phyloP scores from a whole-genome alignment of 2,797 vertebrate species.

The Alectoris magna region DNA sequence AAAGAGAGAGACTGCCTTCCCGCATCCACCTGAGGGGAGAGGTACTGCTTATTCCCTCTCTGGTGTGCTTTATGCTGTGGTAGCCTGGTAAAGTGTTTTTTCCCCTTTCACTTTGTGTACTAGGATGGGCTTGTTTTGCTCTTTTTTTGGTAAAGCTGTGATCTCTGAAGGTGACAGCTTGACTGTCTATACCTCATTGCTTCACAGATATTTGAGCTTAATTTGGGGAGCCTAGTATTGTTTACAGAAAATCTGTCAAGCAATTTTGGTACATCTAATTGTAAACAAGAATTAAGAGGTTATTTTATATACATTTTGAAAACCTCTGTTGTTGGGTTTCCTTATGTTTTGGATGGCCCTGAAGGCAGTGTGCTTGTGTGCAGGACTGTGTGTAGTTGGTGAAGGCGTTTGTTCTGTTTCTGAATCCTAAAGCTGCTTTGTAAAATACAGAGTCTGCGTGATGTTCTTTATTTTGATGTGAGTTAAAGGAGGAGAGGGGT shows the following conservation, averaged over 20 bases:
- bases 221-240: not conserved
- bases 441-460: not conserved
- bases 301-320: not conserved
- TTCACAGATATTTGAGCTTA: not conserved
- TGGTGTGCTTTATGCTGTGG: not conserved
- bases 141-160: not conserved
- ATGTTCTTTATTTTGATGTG: not conserved
- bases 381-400: not conserved
- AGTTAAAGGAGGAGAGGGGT: not conserved
- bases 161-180: not conserved
- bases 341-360: not conserved
- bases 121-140: not conserved
- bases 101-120: not conserved
- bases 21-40: not conserved
- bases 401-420: not conserved
- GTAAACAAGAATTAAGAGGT: not conserved
- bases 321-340: not conserved
- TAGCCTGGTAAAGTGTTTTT: not conserved
- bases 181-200: not conserved
- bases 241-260: not conserved
- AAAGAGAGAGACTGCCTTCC: not conserved
- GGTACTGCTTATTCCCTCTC: not conserved
- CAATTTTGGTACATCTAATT: not conserved
- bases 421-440: not conserved
- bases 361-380: accelerated